Evolutionary conservation across 2,888 invertebrate genomes (phyloP), one percentile per base, ranked within the genome.

Genomic region (Andrena bucephala): DNA sequence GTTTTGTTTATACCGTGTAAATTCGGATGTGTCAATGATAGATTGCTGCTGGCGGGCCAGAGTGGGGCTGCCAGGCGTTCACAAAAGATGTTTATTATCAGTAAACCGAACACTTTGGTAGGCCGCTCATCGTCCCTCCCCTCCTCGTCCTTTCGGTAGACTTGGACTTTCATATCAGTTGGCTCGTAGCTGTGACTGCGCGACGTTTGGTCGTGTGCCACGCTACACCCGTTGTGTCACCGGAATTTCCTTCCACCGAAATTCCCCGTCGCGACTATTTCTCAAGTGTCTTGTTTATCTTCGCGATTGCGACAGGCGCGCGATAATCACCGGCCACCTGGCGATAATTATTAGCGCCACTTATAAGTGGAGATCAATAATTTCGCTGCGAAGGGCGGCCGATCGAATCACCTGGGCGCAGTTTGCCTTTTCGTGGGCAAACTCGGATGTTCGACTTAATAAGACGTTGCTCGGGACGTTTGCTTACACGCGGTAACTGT

Each of bases 21-120:
- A 78, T 83, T 65, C 48, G 24, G 20, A 60, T 42, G 62, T 24
- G 75, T 66, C 50, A 52, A 52, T 71, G 73, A 78, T 75, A 70
- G 69, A 69, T 27, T 42, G 77, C 27, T 20, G 8, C 16, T 27
- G 57, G 52, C 27, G n/a, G 65, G 50, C 52, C 31, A 31, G 20
- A 63, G 71, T 67, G 68, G 72, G 62, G 59, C n/a, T 16, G 16
- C 59, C 73, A 36, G 33, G 77, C 62, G 57, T 70, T 84, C 75
- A 65, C 75, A 77, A 86, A 89, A 84, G 85, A 84, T 88, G 89
- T 89, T 89, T 89, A 89, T 89, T 89, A 89, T 89, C 89, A 83
- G 88, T 89, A 80, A 89, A 86, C 86, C 77, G 81, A 78, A 77
- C 81, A 84, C 71, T 87, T 81, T 59, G 75, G 75, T 70, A 78